These are phyloP conservation scores for Petrolisthes cinctipes DNA, from an alignment of 2,888 invertebrate species.

Conservation along the genomic window DNA sequence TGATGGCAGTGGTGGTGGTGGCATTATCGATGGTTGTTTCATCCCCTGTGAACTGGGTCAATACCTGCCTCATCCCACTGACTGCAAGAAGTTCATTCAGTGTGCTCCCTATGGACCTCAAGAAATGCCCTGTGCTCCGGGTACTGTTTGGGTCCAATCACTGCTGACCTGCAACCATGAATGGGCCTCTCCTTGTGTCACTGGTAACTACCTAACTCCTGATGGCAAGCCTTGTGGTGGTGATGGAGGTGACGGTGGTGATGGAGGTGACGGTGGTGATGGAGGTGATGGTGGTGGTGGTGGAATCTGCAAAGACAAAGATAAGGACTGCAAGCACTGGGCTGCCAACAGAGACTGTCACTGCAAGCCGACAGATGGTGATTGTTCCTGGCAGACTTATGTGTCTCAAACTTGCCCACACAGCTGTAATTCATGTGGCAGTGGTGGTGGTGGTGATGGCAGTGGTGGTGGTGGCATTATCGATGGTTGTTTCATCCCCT, in stretches of 20 bases:
- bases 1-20: not conserved
- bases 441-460: slow-evolving; percentile 23
- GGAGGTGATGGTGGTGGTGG: not conserved
- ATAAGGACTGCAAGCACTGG: too few relatives aligned
- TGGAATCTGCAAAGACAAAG: too few relatives aligned
- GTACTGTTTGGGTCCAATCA: slow-evolving; percentile 36
- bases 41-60: too few relatives aligned
- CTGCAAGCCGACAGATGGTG: too few relatives aligned
- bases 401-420: too few relatives aligned
- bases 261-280: slow-evolving; percentile 10
- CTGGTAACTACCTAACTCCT: slow-evolving; percentile 42
- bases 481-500: slow-evolving; percentile 45
- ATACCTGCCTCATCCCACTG: too few relatives aligned
- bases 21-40: too few relatives aligned
- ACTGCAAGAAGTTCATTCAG: slow-evolving; percentile 44
- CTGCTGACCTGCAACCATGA: slow-evolving; percentile 29
- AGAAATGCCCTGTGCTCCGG: slow-evolving; percentile 35
- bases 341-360: too few relatives aligned
- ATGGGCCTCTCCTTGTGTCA: slow-evolving; percentile 28
- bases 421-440: too few relatives aligned
- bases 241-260: slow-evolving; percentile 19
- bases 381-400: too few relatives aligned
- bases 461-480: slow-evolving; percentile 6
- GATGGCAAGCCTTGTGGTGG: slow-evolving; percentile 41
- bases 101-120: slow-evolving; percentile 41